These are phyloP conservation scores for Dasypolia templi DNA, from an alignment of 2,888 invertebrate genomes.

Conservation along the genomic window DNA sequence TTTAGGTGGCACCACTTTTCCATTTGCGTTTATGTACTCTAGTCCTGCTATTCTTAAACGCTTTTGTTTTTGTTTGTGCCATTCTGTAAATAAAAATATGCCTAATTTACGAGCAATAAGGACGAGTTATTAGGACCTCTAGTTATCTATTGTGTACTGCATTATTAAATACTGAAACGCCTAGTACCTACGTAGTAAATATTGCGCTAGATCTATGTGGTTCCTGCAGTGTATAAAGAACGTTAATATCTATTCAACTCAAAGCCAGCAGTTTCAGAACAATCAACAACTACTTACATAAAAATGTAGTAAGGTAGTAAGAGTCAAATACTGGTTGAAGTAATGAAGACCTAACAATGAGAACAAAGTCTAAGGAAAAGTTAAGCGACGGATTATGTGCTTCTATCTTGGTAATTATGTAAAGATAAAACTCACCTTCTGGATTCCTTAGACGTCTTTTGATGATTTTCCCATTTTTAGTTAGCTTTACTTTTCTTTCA, in stretches of 20 bases:
- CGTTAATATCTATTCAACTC: constrained; percentile 34
- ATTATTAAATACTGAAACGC: constrained; percentile 17
- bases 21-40: constrained; percentile 90
- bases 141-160: not conserved
- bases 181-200: not conserved
- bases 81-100: constrained; percentile 81
- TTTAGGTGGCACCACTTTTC: constrained; percentile 89
- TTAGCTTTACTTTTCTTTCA: constrained; percentile 88
- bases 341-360: constrained; percentile 67
- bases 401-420: constrained; percentile 32
- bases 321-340: constrained; percentile 80
- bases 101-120: not conserved
- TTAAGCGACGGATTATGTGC: constrained; percentile 29
- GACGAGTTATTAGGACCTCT: constrained; percentile 2
- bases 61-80: constrained; percentile 91
- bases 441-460: constrained; percentile 88
- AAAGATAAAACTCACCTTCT: constrained; percentile 81
- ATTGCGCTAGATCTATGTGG: not conserved
- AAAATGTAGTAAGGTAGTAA: constrained; percentile 85
- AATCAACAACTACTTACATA: constrained; percentile 73
- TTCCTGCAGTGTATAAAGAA: constrained; percentile 10
- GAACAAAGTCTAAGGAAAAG: constrained; percentile 43
- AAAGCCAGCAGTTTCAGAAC: constrained; percentile 43
- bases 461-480: constrained; percentile 88
- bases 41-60: constrained; percentile 89